Percentiles rank a stretch among this genome's conserved stretches.
These are phyloP conservation scores for Platanista minor DNA, from an alignment of 2,113 vertebrate genomes.

Conservation along the genomic window DNA sequence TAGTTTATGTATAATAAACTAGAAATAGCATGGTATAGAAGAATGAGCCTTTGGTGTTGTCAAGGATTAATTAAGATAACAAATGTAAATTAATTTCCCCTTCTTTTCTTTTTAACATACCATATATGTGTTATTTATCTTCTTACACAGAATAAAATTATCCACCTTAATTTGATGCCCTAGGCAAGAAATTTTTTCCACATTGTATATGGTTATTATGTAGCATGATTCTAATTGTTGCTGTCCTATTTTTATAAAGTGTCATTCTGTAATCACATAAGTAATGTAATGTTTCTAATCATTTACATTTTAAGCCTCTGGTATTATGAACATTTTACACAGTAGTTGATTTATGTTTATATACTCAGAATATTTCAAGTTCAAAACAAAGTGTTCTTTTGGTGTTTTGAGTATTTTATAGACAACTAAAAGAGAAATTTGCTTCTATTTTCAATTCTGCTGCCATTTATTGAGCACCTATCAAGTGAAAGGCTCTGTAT, in stretches of 20 bases:
- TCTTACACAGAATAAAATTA: not conserved
- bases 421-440: not conserved
- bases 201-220: not conserved
- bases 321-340: constrained; percentile 54
- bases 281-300: constrained; percentile 51
- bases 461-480: not conserved
- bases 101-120: not conserved
- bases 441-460: not conserved
- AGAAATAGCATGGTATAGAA: not conserved
- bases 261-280: constrained; percentile 27
- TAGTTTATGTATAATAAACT: not conserved
- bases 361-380: constrained; percentile 5
- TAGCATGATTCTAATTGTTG: constrained; percentile 39
- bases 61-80: not conserved
- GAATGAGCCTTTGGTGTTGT: not conserved
- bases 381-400: constrained; percentile 8
- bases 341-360: constrained; percentile 49
- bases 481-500: not conserved
- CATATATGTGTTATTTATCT: constrained; percentile 15
- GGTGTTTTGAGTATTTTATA: not conserved
- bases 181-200: not conserved
- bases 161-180: constrained; percentile 1
- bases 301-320: constrained; percentile 41
- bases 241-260: constrained; percentile 43
- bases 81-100: not conserved